Evolutionary conservation across 2,797 vertebrate species (phyloP).

Genomic region (Typhlichthys subterraneus): DNA sequence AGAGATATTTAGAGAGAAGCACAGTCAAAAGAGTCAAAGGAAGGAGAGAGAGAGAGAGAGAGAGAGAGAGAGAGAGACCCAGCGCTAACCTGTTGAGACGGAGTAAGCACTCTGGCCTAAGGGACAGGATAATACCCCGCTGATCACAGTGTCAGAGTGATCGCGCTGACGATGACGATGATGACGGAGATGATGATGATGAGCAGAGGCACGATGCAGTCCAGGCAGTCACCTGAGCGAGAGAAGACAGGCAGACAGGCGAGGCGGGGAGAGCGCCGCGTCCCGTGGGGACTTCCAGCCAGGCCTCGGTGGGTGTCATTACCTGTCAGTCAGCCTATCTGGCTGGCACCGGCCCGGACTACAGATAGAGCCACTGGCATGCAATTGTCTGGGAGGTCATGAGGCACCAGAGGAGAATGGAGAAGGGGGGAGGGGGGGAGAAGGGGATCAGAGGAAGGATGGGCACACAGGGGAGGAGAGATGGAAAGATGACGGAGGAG

Average conservation of each 20-base stretch:
- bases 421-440: constrained; percentile 17
- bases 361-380: constrained; percentile 52
- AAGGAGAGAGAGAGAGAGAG: constrained; percentile 39
- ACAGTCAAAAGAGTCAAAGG: constrained; percentile 8
- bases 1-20: constrained; percentile 33
- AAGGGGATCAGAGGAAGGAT: constrained; percentile 8
- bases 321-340: constrained; percentile 68
- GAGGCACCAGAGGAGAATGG: constrained; percentile 36
- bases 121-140: too few species aligned
- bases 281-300: constrained; percentile 31
- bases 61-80: constrained; percentile 33
- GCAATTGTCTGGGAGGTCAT: constrained; percentile 59
- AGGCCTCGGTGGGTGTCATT: constrained; percentile 66
- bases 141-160: background rate
- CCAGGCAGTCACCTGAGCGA: constrained; percentile 17
- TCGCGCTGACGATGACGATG: background rate
- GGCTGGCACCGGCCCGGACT: constrained; percentile 47
- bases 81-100: constrained; percentile 35
- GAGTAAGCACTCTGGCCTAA: background rate
- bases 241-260: constrained; percentile 29
- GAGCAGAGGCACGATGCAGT: constrained; percentile 6
- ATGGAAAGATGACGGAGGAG: background rate
- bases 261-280: constrained; percentile 31
- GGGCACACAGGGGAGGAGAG: constrained; percentile 11
- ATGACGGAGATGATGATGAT: constrained; percentile 6